Evolutionary conservation across 2,888 invertebrate species (phyloP), one percentile per base, ranked within the genome.

Genomic region (Anarsia innoxiella): DNA sequence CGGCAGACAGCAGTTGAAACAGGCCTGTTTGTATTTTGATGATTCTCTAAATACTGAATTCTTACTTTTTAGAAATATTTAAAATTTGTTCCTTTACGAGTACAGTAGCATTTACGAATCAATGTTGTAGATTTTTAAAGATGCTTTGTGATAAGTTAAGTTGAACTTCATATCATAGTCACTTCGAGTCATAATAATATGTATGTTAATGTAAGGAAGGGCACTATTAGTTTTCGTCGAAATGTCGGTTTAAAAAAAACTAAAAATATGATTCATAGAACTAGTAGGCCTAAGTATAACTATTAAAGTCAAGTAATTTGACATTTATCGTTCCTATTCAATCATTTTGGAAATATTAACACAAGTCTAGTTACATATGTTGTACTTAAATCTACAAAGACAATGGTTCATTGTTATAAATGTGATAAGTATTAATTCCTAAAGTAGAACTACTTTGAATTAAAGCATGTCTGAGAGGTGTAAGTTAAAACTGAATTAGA

Each of bases 151-250:
- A 83, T 83, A 80, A 64, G 75, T 53, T 70, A 66, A 66, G 71
- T 71, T 71, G 60, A 70, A 71, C 60, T 75, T 78, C 61, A 65
- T 74, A 73, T 74, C 67, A 66, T 84, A 84, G 84, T 84, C 84
- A 83, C 82, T 82, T 82, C 75, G 76, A 84, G 84, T 84, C 84
- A 84, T 83, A 83, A 83, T 84, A n/a, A n/a, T n/a, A n/a, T n/a
- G n/a, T n/a, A 83, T 76, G 75, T 79, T 75, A 78, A 66, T 64
- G 60, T 75, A 77, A 72, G n/a, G n/a, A n/a, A n/a, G 69, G 64
- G 72, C 77, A 76, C 75, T 69, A 69, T 19, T 57, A 53, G 54
- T 46, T 68, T 60, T 63, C 60, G 66, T 66, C 64, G 58, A 59
- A 58, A 63, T 60, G 56, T 56, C 55, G 49, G 49, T 66, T 61